Percentiles rank a stretch among this genome's conserved stretches.
These are phyloP conservation scores for Aurelia aurita DNA, from an alignment of 30 jellyfish, hydroid and myxozoan genomes.

Conservation along the genomic window DNA sequence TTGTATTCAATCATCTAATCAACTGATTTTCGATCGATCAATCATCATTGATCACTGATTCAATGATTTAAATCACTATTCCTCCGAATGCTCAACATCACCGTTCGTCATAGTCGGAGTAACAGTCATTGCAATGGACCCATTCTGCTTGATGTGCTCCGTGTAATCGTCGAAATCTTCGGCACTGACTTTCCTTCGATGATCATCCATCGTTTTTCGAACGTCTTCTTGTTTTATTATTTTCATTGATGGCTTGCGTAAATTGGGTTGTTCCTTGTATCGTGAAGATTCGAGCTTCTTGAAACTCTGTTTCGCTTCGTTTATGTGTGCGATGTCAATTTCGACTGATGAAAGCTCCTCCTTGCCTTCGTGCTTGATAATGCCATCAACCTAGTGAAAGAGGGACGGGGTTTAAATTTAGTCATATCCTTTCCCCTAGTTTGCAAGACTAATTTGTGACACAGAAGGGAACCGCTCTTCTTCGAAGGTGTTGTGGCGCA, in stretches of 20 bases:
- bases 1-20: too few relatives aligned
- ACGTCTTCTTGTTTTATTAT: conserved; percentile 54
- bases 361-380: conserved; percentile 47
- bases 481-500: too few relatives aligned
- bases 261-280: neutral
- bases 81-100: neutral
- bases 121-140: conserved; percentile 1
- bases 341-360: conserved; percentile 56
- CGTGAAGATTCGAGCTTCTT: conserved; percentile 16
- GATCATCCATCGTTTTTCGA: conserved; percentile 59
- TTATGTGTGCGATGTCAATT: conserved; percentile 50
- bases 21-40: too few relatives aligned
- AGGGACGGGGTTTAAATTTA: too few relatives aligned
- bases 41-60: too few relatives aligned
- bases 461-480: too few relatives aligned
- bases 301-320: conserved; percentile 45
- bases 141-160: conserved; percentile 40
- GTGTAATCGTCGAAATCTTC: conserved; percentile 64
- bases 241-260: conserved; percentile 59
- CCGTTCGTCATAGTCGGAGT: conserved; percentile 12
- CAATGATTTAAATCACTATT: too few relatives aligned
- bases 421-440: too few relatives aligned
- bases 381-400: conserved; percentile 40
- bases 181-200: conserved; percentile 56
- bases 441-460: too few relatives aligned